A percentile compares a stretch with the other conserved stretches of the same genome.
phyloP scores from a whole-genome alignment of 2,797 vertebrate species.

The Threskiornis aethiopicus region DNA sequence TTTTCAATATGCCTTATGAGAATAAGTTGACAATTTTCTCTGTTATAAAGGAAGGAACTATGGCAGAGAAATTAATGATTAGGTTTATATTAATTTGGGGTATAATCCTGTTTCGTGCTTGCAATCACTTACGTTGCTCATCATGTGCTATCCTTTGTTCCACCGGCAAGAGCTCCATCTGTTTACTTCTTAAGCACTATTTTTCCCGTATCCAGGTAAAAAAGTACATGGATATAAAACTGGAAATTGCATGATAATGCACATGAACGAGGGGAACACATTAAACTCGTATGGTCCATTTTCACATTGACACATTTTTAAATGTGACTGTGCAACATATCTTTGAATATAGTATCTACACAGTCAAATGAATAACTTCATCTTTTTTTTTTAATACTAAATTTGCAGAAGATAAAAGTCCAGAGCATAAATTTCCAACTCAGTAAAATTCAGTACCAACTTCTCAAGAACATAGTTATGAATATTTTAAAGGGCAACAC shows the following conservation, averaged over 20 bases:
- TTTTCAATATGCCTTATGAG: neutral
- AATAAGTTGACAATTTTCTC: neutral
- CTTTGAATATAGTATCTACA: neutral
- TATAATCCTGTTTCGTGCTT: neutral
- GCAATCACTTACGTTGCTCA: neutral
- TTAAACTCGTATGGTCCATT: neutral
- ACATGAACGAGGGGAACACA: neutral
- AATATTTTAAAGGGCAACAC: neutral
- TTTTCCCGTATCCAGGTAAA: neutral
- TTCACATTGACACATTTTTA: neutral
- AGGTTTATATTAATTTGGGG: neutral
- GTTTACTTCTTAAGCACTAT: neutral
- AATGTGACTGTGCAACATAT: neutral
- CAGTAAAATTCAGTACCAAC: neutral
- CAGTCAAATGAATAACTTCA: neutral
- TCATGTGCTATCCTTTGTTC: neutral
- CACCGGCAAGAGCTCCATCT: neutral
- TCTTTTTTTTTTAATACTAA: neutral
- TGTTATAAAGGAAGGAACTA: neutral
- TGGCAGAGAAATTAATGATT: neutral
- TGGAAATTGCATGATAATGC: neutral
- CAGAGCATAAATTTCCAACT: neutral
- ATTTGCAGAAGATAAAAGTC: neutral
- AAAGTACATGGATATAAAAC: neutral
- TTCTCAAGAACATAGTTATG: neutral